Evolutionary conservation across 2,888 invertebrate species (phyloP).

Genomic region (Deroplatys truncata): DNA sequence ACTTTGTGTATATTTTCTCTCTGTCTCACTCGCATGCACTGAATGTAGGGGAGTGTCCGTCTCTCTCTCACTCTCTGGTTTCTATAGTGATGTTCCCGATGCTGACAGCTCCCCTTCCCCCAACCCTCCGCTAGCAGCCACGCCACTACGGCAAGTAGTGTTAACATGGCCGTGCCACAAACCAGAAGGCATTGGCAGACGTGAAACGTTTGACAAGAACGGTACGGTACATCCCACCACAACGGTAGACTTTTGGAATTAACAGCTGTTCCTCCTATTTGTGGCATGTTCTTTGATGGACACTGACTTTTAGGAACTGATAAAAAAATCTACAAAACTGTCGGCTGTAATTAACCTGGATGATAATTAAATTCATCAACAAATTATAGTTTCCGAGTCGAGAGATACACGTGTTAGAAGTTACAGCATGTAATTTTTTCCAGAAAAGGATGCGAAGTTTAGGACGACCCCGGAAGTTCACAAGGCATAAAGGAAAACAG

Average conservation of each 20-base stretch:
- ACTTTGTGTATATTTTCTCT: conserved; percentile 5
- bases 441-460: background rate
- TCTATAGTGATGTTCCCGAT: conserved; percentile 46
- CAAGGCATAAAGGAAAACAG: background rate
- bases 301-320: background rate
- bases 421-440: background rate
- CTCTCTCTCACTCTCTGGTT: background rate
- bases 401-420: background rate
- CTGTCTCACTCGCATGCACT: background rate
- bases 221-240: background rate
- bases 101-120: conserved; percentile 44
- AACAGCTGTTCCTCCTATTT: background rate
- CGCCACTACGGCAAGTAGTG: background rate
- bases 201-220: background rate
- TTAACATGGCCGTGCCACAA: background rate
- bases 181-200: background rate
- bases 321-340: background rate
- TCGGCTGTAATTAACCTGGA: background rate
- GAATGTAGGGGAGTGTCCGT: background rate
- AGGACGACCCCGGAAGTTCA: background rate
- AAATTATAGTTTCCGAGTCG: background rate
- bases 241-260: background rate
- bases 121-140: background rate
- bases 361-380: background rate
- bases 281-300: background rate